Conservation (phyloP, 2,888 invertebrate species). For the Sarcophaga rosellei region DNA sequence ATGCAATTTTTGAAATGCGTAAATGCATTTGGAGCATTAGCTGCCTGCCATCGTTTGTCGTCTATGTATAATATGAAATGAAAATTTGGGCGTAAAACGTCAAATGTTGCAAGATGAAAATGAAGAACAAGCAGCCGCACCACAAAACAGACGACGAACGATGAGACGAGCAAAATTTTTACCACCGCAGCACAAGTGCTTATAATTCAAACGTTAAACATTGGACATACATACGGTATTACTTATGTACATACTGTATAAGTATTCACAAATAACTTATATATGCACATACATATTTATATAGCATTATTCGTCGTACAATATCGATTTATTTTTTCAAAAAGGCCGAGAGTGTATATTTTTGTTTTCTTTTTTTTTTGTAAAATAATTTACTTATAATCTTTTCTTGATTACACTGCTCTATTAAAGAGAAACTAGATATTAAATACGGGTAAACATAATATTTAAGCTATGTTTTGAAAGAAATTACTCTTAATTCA, state of each 20-base stretch:
- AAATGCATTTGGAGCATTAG: constrained; percentile 35
- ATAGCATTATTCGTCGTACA: constrained; percentile 53
- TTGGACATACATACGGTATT: constrained; percentile 44
- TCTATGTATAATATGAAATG: constrained; percentile 53
- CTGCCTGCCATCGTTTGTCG: constrained; percentile 37
- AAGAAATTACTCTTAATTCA: neutral
- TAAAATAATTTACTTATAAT: neutral
- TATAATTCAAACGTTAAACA: constrained; percentile 29
- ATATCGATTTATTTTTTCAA: constrained; percentile 66
- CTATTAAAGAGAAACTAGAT: neutral
- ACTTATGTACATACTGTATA: constrained; percentile 5
- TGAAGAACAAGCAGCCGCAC: constrained; percentile 50
- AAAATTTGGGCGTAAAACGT: constrained; percentile 68
- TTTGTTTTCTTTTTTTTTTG: neutral
- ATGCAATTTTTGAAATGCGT: constrained; percentile 40
- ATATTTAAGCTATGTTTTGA: neutral
- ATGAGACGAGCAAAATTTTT: constrained; percentile 44
- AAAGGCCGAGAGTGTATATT: constrained; percentile 52
- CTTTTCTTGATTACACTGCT: too few species aligned
- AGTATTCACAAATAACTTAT: constrained; percentile 17
- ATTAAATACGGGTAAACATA: neutral
- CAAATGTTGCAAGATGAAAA: constrained; percentile 61
- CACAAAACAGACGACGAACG: constrained; percentile 50
- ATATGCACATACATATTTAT: constrained; percentile 57
- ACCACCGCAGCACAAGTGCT: constrained; percentile 51